Evolutionary conservation across 2,888 invertebrate genomes (phyloP).

Genomic region (Busseola fusca): DNA sequence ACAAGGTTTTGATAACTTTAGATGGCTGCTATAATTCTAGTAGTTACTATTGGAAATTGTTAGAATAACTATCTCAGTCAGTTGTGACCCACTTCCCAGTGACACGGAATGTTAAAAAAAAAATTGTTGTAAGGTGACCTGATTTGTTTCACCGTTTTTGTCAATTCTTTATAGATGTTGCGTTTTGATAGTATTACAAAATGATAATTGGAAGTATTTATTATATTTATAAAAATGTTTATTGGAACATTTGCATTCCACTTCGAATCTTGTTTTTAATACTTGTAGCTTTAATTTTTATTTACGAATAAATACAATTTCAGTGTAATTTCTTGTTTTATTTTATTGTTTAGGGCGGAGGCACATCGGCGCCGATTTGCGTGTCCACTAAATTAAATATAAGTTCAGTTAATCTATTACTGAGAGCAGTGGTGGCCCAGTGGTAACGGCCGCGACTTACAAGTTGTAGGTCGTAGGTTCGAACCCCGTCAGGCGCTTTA

Average conservation of each 20-base stretch:
- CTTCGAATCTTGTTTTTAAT: slow-evolving; percentile 49
- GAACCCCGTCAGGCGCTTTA: too few species aligned
- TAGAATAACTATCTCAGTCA: background rate
- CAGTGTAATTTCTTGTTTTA: slow-evolving; percentile 17
- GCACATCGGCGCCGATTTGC: background rate
- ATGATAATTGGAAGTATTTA: slow-evolving; percentile 23
- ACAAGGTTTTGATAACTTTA: background rate
- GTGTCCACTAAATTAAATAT: too few species aligned
- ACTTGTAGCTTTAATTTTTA: slow-evolving; percentile 59
- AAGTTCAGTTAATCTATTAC: too few species aligned
- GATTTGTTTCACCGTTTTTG: slow-evolving; percentile 10
- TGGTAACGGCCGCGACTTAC: too few species aligned
- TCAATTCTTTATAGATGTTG: slow-evolving; percentile 18
- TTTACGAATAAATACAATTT: slow-evolving; percentile 47
- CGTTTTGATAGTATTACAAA: slow-evolving; percentile 25
- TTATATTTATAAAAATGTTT: slow-evolving; percentile 40
- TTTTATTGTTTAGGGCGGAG: slow-evolving; percentile 9
- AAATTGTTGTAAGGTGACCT: background rate
- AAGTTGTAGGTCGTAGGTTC: too few species aligned
- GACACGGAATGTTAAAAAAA: background rate
- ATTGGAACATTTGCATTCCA: slow-evolving; percentile 63
- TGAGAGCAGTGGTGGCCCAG: too few species aligned
- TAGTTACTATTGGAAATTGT: slow-evolving; percentile 1
- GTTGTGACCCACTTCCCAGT: background rate
- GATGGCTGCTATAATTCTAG: background rate